A percentile compares a stretch with the other conserved stretches of the same genome.
phyloP scores from a whole-genome alignment of 2,888 invertebrate genomes.

The Biston betularia region DNA sequence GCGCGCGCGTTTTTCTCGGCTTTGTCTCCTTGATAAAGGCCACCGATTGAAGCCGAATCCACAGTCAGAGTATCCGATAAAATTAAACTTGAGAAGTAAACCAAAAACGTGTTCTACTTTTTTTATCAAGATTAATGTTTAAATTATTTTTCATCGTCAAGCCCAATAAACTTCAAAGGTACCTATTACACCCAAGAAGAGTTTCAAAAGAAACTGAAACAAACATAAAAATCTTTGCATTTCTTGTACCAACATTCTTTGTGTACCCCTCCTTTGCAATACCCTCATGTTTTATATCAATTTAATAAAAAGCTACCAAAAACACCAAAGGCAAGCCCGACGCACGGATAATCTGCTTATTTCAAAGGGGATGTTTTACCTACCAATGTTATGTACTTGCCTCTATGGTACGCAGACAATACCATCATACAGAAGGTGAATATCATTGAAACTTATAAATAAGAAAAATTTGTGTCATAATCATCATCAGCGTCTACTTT shows the following conservation, averaged over 20 bases:
- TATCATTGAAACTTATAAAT: not conserved
- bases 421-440: not conserved
- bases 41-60: too few species aligned
- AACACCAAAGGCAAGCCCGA: slow-evolving; percentile 25
- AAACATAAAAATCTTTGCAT: slow-evolving; percentile 23
- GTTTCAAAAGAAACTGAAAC: slow-evolving; percentile 14
- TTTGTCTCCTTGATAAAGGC: too few species aligned
- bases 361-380: slow-evolving; percentile 30
- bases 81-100: too few species aligned
- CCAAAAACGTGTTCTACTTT: too few species aligned
- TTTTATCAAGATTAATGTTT: too few species aligned
- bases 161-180: not conserved
- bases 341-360: slow-evolving; percentile 33
- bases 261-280: slow-evolving; percentile 3
- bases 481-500: too few species aligned
- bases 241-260: slow-evolving; percentile 19
- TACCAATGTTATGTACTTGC: slow-evolving; percentile 17
- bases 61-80: too few species aligned
- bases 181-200: slow-evolving; percentile 1
- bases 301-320: slow-evolving; percentile 30
- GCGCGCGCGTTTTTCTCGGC: too few species aligned
- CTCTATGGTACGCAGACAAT: not conserved
- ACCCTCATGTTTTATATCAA: slow-evolving; percentile 28
- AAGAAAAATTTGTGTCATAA: too few species aligned
- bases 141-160: too few species aligned